A percentile compares a stretch with the other conserved stretches of the same genome.
Evolutionary conservation across 2,888 invertebrate species (phyloP).

Genomic region (Epinotia demarniana): DNA sequence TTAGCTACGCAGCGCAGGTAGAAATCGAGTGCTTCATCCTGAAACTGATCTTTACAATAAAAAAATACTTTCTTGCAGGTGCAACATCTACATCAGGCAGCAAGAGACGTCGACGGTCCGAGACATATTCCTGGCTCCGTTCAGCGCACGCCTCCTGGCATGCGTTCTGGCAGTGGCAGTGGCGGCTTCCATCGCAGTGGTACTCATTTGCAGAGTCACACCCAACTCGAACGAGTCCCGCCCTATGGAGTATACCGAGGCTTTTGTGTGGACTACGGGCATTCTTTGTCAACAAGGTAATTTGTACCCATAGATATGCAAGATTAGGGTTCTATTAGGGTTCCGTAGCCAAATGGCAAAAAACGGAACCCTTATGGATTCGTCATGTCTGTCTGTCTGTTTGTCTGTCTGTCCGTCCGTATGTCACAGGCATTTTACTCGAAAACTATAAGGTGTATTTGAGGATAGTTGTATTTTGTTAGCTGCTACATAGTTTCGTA

Average conservation of each 20-base stretch:
- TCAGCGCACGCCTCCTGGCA: slow-evolving; percentile 80
- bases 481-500: too few relatives aligned
- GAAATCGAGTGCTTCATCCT: too few relatives aligned
- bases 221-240: slow-evolving; percentile 66
- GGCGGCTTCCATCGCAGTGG: slow-evolving; percentile 78
- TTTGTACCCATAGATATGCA: too few relatives aligned
- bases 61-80: slow-evolving; percentile 72
- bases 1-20: too few relatives aligned
- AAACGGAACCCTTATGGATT: too few relatives aligned
- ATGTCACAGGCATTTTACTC: too few relatives aligned
- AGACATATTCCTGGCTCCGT: slow-evolving; percentile 87
- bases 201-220: slow-evolving; percentile 77
- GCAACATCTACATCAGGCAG: slow-evolving; percentile 86
- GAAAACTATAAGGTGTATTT: too few relatives aligned
- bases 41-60: background rate
- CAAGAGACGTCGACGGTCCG: slow-evolving; percentile 85
- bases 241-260: slow-evolving; percentile 79
- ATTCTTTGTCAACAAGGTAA: slow-evolving; percentile 87
- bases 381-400: too few relatives aligned
- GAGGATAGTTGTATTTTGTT: too few relatives aligned
- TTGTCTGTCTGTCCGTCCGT: too few relatives aligned
- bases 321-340: too few relatives aligned
- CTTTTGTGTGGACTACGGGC: slow-evolving; percentile 85
- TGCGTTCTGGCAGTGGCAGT: slow-evolving; percentile 82
- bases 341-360: too few relatives aligned